phyloP scores from a whole-genome alignment of 1,140 invertebrate species.

The Anthonomus grandis region DNA sequence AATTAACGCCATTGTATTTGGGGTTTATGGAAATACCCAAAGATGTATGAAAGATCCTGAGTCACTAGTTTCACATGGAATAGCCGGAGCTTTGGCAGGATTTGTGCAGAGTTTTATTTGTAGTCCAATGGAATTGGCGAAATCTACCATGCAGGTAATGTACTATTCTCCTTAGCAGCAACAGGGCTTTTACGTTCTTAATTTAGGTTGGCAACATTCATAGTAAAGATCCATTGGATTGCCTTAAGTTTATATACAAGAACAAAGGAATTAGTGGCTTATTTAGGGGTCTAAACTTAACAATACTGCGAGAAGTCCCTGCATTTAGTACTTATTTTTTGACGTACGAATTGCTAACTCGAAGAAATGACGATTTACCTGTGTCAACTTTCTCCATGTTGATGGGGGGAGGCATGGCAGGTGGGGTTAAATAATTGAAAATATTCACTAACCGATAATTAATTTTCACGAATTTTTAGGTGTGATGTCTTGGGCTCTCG shows the following conservation, averaged over 20 bases:
- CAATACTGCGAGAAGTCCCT: slow-evolving; percentile 71
- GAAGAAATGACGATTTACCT: slow-evolving; percentile 45
- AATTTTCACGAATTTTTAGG: slow-evolving; percentile 44
- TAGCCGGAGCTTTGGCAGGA: slow-evolving; percentile 72
- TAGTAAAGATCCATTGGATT: slow-evolving; percentile 59
- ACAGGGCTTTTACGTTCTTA: not conserved
- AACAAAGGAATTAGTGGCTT: slow-evolving; percentile 65
- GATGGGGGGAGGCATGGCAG: slow-evolving; percentile 73
- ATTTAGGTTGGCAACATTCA: slow-evolving; percentile 31
- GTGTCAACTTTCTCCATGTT: slow-evolving; percentile 61
- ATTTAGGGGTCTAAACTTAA: slow-evolving; percentile 73
- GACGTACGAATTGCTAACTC: slow-evolving; percentile 69
- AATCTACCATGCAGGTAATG: slow-evolving; percentile 73
- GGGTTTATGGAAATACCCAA: slow-evolving; percentile 79
- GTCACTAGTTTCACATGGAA: slow-evolving; percentile 62
- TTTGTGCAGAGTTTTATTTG: slow-evolving; percentile 77
- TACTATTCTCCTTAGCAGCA: not conserved
- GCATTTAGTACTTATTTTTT: slow-evolving; percentile 70
- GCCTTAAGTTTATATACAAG: slow-evolving; percentile 61
- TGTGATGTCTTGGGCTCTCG: slow-evolving; percentile 75
- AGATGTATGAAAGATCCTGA: slow-evolving; percentile 59
- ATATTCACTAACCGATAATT: not conserved
- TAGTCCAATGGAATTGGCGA: slow-evolving; percentile 83
- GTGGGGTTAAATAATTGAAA: not conserved
- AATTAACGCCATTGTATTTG: slow-evolving; percentile 90